Percentiles rank a stretch among this genome's conserved stretches.
phyloP scores from a whole-genome alignment of 35 echinoderm and acorn worm genomes.

The Heliocidaris tuberculata region DNA sequence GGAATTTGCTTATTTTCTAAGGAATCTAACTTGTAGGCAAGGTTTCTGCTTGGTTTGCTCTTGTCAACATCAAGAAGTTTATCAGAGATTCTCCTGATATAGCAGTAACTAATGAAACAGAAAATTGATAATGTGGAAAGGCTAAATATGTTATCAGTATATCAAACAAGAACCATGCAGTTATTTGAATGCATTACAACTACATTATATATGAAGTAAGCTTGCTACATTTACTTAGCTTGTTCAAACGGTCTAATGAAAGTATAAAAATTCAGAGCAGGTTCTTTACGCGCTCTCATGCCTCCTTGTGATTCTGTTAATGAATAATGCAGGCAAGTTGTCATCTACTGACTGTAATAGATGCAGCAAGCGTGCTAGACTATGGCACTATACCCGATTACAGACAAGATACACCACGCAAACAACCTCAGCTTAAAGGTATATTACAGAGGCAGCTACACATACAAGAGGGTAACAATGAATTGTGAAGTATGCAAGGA shows the following conservation, averaged over 20 bases:
- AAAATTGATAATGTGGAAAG: neutral
- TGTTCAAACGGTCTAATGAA: neutral
- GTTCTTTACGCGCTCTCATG: neutral
- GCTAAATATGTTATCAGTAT: neutral
- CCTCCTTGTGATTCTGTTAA: neutral
- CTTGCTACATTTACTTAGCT: neutral
- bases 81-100: neutral
- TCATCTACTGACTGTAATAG: neutral
- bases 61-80: neutral
- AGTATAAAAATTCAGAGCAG: neutral
- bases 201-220: neutral
- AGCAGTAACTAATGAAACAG: neutral
- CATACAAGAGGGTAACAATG: no score
- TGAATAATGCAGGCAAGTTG: slow-evolving; percentile 36
- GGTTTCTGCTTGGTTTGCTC: neutral
- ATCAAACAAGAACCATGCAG: neutral
- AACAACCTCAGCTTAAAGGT: neutral
- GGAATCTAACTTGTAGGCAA: no score
- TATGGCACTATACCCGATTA: neutral
- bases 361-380: neutral
- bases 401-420: neutral
- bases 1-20: no score
- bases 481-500: no score
- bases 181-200: neutral
- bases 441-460: no score